Evolutionary conservation across 2,888 invertebrate genomes (phyloP).

Genomic region (Gortyna flavago): DNA sequence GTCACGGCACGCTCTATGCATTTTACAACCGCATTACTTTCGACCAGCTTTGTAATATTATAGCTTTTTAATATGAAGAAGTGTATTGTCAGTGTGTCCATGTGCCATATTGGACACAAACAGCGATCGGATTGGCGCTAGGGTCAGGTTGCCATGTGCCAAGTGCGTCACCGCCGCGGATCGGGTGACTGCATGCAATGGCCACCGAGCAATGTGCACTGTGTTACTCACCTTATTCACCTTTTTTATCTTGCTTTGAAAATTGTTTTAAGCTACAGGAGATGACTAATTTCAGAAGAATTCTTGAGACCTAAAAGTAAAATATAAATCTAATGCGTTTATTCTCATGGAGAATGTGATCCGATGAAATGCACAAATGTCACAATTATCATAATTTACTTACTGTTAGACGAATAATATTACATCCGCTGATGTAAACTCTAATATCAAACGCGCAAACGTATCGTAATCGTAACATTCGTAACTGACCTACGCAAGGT

Average conservation of each 20-base stretch:
- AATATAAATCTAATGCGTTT: constrained; percentile 5
- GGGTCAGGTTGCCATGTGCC: constrained; percentile 82
- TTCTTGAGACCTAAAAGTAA: neutral
- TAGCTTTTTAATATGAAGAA: constrained; percentile 56
- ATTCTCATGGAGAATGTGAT: constrained; percentile 1
- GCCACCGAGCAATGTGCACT: constrained; percentile 31
- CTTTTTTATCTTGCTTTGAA: constrained; percentile 40
- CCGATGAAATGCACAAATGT: neutral
- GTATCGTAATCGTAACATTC: constrained; percentile 38
- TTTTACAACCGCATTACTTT: constrained; percentile 76
- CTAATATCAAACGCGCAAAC: constrained; percentile 29
- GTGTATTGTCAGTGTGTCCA: constrained; percentile 40
- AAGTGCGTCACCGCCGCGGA: constrained; percentile 81
- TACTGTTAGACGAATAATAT: constrained; percentile 11
- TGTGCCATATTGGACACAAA: constrained; percentile 57
- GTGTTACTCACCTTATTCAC: constrained; percentile 44
- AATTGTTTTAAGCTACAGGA: constrained; percentile 14
- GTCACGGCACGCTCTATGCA: constrained; percentile 79
- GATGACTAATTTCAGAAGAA: constrained; percentile 27
- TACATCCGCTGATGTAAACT: constrained; percentile 35
- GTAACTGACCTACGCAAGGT: constrained; percentile 69
- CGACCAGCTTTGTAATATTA: constrained; percentile 61
- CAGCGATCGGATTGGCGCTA: constrained; percentile 66
- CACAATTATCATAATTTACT: constrained; percentile 6
- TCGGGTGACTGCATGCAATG: constrained; percentile 74